These are phyloP conservation scores for Noctua fimbriata DNA, from an alignment of 2,888 invertebrate genomes.

Conservation along the genomic window DNA sequence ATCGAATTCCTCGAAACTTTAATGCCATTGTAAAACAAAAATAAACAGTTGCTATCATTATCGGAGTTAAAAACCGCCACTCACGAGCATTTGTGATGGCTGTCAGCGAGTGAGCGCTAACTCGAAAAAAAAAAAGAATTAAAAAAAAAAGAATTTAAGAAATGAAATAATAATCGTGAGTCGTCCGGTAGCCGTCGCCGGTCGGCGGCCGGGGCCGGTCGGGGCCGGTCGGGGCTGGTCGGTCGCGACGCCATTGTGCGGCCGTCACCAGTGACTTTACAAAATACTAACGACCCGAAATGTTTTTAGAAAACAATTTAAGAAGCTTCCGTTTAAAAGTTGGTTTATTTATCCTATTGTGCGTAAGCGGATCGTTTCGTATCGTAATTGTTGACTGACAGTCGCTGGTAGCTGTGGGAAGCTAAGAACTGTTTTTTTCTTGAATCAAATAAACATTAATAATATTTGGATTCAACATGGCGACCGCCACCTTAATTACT, in stretches of 20 bases:
- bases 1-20: constrained; percentile 63
- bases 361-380: constrained; percentile 83
- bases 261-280: constrained; percentile 76
- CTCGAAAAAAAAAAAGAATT: constrained; percentile 59
- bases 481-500: constrained; percentile 61
- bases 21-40: constrained; percentile 67
- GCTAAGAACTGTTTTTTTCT: constrained; percentile 62
- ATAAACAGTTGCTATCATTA: constrained; percentile 69
- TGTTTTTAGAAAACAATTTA: constrained; percentile 89
- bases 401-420: constrained; percentile 66
- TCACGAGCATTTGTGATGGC: constrained; percentile 66
- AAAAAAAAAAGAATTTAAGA: constrained; percentile 62
- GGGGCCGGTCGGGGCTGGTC: constrained; percentile 53
- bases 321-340: constrained; percentile 87
- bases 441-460: constrained; percentile 72
- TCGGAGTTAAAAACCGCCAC: constrained; percentile 67
- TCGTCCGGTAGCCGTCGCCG: constrained; percentile 69
- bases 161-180: constrained; percentile 68
- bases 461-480: constrained; percentile 64
- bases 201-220: constrained; percentile 45
- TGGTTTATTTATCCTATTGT: constrained; percentile 86
- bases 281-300: constrained; percentile 81
- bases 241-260: constrained; percentile 74
- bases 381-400: constrained; percentile 81
- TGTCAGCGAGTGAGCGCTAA: constrained; percentile 65